A percentile compares a stretch with the other conserved stretches of the same genome.
Evolutionary conservation across 2,797 vertebrate genomes (phyloP).

Genomic region (Pyrrhura leucotis): DNA sequence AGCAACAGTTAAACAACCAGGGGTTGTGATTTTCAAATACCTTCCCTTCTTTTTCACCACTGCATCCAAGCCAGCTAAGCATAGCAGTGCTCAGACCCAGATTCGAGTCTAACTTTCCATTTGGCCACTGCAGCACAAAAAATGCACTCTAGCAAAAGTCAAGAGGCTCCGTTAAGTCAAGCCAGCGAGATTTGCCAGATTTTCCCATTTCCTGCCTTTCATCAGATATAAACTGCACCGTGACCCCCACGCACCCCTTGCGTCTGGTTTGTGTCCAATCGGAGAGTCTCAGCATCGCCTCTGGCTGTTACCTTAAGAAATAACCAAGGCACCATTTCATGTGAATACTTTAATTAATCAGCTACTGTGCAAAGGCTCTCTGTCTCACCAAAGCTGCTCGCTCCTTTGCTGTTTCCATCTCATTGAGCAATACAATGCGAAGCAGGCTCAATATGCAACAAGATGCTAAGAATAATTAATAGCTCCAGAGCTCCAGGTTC

Average conservation of each 20-base stretch:
- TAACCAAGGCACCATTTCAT: constrained; percentile 57
- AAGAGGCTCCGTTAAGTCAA: constrained; percentile 74
- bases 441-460: not conserved
- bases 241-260: constrained; percentile 42
- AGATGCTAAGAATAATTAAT: constrained; percentile 2
- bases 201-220: constrained; percentile 78
- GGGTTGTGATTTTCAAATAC: not conserved
- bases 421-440: not conserved
- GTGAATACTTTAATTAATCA: constrained; percentile 78
- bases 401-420: not conserved
- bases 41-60: not conserved
- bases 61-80: constrained; percentile 12
- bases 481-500: not conserved
- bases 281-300: constrained; percentile 46
- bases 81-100: constrained; percentile 20
- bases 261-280: constrained; percentile 78
- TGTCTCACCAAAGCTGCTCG: not conserved
- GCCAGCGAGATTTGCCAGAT: constrained; percentile 69
- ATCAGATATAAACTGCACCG: constrained; percentile 69
- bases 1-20: not conserved
- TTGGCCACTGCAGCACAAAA: constrained; percentile 64
- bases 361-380: constrained; percentile 68
- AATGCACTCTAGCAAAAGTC: constrained; percentile 62
- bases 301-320: constrained; percentile 74
- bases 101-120: constrained; percentile 39